Conservation (phyloP, 2,797 vertebrate species). For the Myotis planiceps region DNA sequence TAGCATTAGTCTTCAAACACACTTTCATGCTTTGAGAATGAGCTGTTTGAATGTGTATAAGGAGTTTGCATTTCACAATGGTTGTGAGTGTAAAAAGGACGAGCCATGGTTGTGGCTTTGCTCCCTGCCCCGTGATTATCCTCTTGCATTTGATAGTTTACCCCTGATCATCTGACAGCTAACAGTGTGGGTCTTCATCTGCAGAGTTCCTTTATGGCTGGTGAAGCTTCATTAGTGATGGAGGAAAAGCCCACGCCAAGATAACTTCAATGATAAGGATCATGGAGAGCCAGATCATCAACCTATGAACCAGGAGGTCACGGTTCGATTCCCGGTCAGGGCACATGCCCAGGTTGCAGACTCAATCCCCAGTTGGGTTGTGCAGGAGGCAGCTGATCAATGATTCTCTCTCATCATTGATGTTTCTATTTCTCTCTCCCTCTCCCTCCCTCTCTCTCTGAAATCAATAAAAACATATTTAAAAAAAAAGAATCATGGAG, state of each 20-base stretch:
- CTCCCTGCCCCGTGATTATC: neutral
- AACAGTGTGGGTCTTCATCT: neutral
- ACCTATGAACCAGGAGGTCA: no score
- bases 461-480: no score
- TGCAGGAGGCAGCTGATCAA: no score
- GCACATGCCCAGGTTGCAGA: no score
- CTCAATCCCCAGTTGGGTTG: no score
- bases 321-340: no score
- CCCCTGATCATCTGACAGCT: neutral
- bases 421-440: no score
- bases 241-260: neutral
- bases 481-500: neutral
- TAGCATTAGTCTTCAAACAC: conserved; percentile 38
- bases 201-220: neutral
- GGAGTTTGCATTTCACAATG: conserved; percentile 14
- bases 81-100: neutral
- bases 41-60: conserved; percentile 35
- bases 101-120: no score
- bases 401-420: no score
- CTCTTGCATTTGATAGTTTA: neutral
- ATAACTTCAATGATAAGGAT: neutral
- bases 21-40: neutral
- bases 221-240: neutral
- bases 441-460: no score
- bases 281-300: neutral